Base-by-base conservation (phyloP, 2,113 vertebrate species). In the Egretta garzetta region DNA sequence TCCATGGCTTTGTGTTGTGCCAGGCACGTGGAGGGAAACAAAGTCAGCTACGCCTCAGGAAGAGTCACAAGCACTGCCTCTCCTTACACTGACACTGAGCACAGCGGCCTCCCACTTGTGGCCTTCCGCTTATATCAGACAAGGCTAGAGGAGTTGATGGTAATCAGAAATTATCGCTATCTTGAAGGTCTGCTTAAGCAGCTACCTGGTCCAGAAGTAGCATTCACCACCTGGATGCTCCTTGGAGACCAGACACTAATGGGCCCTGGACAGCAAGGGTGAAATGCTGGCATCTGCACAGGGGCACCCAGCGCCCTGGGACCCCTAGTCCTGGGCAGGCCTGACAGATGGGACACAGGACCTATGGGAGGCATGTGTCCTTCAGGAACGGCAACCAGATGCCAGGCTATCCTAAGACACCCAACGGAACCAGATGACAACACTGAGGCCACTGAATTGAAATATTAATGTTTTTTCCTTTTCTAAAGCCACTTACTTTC, bases 321-420 rank as follows among this genome's bases (percentile, higher is more conserved):
- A 41, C 10, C 18, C 28, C 26, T 4, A 6, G 20, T 75, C 70
- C 70, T 75, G 58, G 67, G 30, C 63, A 70, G 21, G 47, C 37
- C 32, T 85, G 60, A 71, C 41, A 71, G 24, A 33, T 23, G 50
- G 8, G 37, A 26, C 64, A 62, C 3, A 80, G 37, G 24, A 77
- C 37, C 20, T 35, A 33, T 0, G 1, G 47, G 37, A 89, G 17
- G 74, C 7, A 8, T 2, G 0, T 0, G 0, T 47, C 49, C 43
- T 72, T 84, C 60, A 52, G 80, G 10, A 80, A 41, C 1, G 7
- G 9, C 47, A 85, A 0, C 56, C 47, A 82, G 16, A 82, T 10
- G 17, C 39, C 87, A 87, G 41, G 30, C 70, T 82, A 52, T 56
- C 70, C 64, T 35, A 43, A n/a, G 60, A 68, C 13, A 27, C 30